Conservation (phyloP, 2,113 vertebrate species). For the Zosterops hypoxanthus region DNA sequence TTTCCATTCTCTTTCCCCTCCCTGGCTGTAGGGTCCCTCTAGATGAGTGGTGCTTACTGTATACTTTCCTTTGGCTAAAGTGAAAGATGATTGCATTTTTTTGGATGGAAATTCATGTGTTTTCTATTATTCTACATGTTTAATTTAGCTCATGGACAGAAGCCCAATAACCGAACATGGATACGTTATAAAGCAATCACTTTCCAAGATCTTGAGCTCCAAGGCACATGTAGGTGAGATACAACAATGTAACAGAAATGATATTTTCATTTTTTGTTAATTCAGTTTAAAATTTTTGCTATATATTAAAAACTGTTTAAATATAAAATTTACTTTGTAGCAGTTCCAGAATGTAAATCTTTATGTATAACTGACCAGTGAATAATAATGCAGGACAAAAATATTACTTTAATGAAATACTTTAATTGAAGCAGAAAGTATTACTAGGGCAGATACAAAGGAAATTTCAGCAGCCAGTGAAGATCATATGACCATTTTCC, state of each 20-base stretch:
- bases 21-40: neutral
- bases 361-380: neutral
- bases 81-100: neutral
- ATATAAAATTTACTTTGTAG: constrained; percentile 22
- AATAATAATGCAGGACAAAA: neutral
- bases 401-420: neutral
- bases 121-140: constrained; percentile 2
- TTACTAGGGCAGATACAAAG: neutral
- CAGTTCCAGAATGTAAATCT: neutral
- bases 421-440: neutral
- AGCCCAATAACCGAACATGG: neutral
- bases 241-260: neutral
- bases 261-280: neutral
- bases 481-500: neutral
- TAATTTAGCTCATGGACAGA: constrained; percentile 28
- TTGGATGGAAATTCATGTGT: neutral
- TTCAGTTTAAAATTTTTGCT: neutral
- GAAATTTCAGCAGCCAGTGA: neutral
- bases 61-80: neutral
- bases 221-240: neutral
- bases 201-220: neutral
- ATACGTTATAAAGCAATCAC: neutral
- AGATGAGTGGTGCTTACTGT: neutral
- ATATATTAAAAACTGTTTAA: neutral
- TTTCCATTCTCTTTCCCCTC: neutral